Evolutionary conservation across 2,888 invertebrate species (phyloP), one percentile per base, ranked within the genome.

Genomic region (Microctonus aethiopoides): DNA sequence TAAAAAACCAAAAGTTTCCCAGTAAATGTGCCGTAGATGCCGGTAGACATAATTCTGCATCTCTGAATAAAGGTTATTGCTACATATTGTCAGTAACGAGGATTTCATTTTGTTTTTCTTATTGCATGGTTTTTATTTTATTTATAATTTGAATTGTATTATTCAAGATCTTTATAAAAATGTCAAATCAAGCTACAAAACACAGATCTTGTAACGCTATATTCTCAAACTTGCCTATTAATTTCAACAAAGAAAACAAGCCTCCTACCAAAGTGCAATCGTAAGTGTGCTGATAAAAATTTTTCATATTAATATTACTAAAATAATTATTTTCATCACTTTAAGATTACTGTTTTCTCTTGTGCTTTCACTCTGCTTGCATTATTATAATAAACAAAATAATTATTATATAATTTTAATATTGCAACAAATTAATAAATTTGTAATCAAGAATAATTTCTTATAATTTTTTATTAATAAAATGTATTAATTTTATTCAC

Each of bases 161-260:
- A 68, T 66, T 46, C 39, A 13, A 41, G n/a, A n/a, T 10, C 26
- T 26, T 46, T 46, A 11, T 54, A 13, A 22, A 73, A 39, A 84
- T 85, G 84, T 78, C 82, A 41, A 59, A 71, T 24, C 46, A 61
- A 13, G 13, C 39, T 13, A 39, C 13, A 56, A 70, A 61, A 34
- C 80, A 82, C 65, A 81, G 84, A 72, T 85, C 82, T 78, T 82
- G 80, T 67, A 80, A 81, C 76, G 84, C 86, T 70, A 84, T 86
- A 72, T 86, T 86, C 61, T 82, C 86, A 41, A 85, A 77, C 62
- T 81, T 81, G 24, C 81, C 84, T 36, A 74, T 81, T 69, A 77
- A 71, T 54, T 81, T 77, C 62, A 76, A 82, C 68, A 84, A 83
- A 70, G 84, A 85, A 64, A 81, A 82, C 52, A 75, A 72, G 9